These are phyloP conservation scores for Cryptotermes secundus DNA, from an alignment of 1,140 invertebrate genomes.

Conservation along the genomic window DNA sequence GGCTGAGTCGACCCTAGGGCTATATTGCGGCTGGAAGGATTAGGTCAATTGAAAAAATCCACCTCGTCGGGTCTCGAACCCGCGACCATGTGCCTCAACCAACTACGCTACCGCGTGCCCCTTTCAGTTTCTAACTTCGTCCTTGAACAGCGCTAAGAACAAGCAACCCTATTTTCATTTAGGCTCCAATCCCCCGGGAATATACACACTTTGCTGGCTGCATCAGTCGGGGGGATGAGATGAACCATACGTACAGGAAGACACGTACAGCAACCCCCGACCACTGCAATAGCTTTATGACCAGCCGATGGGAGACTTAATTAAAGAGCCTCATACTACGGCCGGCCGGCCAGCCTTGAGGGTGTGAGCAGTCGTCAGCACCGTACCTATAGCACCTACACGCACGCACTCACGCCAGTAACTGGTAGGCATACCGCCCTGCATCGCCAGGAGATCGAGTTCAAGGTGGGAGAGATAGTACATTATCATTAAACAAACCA, in stretches of 20 bases:
- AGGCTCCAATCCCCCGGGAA: not conserved
- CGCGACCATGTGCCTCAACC: too few species aligned
- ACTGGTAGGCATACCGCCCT: too few species aligned
- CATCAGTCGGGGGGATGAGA: not conserved
- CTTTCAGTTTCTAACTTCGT: too few species aligned
- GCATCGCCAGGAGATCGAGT: too few species aligned
- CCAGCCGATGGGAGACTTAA: slow-evolving; percentile 11
- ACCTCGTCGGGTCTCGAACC: too few species aligned
- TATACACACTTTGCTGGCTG: not conserved
- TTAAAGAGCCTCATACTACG: not conserved
- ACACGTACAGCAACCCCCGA: not conserved
- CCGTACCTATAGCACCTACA: not conserved
- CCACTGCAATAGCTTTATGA: not conserved
- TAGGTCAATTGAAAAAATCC: too few species aligned
- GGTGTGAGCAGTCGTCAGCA: not conserved
- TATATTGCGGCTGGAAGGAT: too few species aligned
- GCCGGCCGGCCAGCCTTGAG: not conserved
- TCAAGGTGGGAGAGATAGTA: too few species aligned
- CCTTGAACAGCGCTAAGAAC: not conserved
- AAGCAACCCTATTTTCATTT: not conserved
- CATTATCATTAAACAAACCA: too few species aligned
- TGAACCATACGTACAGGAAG: not conserved
- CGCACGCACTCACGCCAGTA: not conserved
- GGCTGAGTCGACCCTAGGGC: too few species aligned
- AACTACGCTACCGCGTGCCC: too few species aligned